Base-by-base conservation (phyloP, 2,888 invertebrate genomes). In the Osedax frankpressi region DNA sequence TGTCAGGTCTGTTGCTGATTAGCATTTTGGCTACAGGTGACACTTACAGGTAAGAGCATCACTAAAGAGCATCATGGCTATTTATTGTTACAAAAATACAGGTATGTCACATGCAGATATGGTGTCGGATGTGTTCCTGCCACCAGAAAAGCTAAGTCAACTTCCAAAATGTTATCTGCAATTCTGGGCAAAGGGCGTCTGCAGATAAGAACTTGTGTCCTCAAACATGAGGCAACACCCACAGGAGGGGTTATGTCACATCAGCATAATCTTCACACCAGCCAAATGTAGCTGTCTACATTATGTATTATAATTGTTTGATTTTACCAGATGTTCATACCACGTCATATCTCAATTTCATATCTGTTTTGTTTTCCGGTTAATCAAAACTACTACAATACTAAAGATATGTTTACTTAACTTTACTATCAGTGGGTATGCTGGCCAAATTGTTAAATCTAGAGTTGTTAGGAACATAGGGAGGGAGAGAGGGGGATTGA, bases 31-130 rank as follows among this genome's bases (percentile, higher is more conserved):
- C 65, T 65, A 65, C 65, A 65, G 65, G n/a, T 2, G 24, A 65
- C 65, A 0, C 65, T 24, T 65, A 65, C 65, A 65, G 65, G 65
- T 65, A 65, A 65, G 65, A 1, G n/a, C 19, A 65, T 65, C 65
- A 62, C 63, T 62, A 62, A 14, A 62, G 1, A 62, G 63, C 3
- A 62, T 3, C 2, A 14, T 65, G 25, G 65, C n/a, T 65, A n/a
- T 65, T 65, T 19, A n/a, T 65, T 11, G 65, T 19, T 24, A 65
- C 24, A 65, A 65, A n/a, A 65, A 65, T 65, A 62, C 14, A 6
- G 14, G 63, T 62, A 6, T 62, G n/a, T 63, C 63, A 14, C 11
- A 63, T 63, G 63, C 63, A 63, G 63, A 6, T 63, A 63, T 14
- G 27, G 19, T 63, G n/a, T 24, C 24, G 1, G n/a, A 65, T 24